Evolutionary conservation across 2,113 vertebrate species (phyloP), one percentile per base, ranked within the genome.

Genomic region (Silurus glanis): DNA sequence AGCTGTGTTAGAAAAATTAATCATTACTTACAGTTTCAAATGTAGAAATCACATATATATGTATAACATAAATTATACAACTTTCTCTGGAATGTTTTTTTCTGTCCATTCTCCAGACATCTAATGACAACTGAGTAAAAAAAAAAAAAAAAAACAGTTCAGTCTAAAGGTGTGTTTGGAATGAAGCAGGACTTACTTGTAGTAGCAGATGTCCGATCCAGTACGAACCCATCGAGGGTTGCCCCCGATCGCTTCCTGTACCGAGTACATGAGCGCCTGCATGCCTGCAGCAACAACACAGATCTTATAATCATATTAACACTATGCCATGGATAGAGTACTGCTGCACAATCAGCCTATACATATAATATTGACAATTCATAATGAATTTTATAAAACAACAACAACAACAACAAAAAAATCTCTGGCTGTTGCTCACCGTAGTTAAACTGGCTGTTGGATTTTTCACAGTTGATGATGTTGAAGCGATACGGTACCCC

Each of bases 401-500:
- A 55, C 5, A 37, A 37, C 37, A 37, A 37, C n/a, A 12, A 21
- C 21, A 62, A 16, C 3, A 25, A 14, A 4, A 3, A 78, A 25
- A 14, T 80, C 23, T 86, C 19, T 81, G 19, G 84, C 37, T 14
- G 51, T 47, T 47, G 84, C 94, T 92, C 95, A 99, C 98, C 98
- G 0, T 99, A 99, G 93, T 99, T 99, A 93, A 99, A 99, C 88
- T 99, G 98, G 93, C 98, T 99, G 95, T 99, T 99, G 86, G 97
- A 97, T 93, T 99, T 99, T 90, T 99, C 98, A 94, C 97, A 99
- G 92, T 99, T 99, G 94, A 99, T 98, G 93, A 99, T 97, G 95
- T 99, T 99, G 95, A 99, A 99, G 62, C 98, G 96, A 88, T 99
- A 99, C 79, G 91, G 92, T 67, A 94, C 85, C 59, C 96, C 95